These are phyloP conservation scores for Ramphastos sulfuratus DNA, from an alignment of 2,113 vertebrate species.

Conservation along the genomic window DNA sequence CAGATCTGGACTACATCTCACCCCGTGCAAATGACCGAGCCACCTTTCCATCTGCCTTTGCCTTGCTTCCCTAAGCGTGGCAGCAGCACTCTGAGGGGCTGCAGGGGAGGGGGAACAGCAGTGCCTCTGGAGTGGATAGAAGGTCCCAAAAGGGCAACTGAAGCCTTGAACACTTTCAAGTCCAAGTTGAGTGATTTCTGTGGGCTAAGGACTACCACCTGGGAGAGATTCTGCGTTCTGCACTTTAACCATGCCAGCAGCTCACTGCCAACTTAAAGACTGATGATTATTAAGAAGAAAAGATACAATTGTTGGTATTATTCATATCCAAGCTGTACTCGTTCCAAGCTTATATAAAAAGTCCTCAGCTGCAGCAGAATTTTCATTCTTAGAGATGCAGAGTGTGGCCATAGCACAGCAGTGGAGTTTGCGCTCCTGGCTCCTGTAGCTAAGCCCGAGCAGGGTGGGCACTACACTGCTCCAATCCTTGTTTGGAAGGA, in stretches of 20 bases:
- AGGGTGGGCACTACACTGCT: neutral
- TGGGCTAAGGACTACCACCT: neutral
- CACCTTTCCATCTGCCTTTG: neutral
- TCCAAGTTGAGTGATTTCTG: neutral
- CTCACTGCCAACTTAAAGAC: neutral
- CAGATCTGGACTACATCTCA: neutral
- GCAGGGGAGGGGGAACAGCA: rapidly evolving
- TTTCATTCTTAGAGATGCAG: neutral
- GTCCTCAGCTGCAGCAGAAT: neutral
- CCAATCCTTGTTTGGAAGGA: neutral
- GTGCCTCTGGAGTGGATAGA: neutral
- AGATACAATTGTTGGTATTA: neutral
- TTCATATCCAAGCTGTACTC: neutral
- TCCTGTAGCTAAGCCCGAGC: neutral
- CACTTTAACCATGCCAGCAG: neutral
- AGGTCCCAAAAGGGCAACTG: neutral
- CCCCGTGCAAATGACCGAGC: neutral
- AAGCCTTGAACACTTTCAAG: neutral
- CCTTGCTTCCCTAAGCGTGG: rapidly evolving
- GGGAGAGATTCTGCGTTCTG: neutral
- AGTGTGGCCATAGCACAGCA: neutral
- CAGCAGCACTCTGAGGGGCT: neutral
- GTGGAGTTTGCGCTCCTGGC: neutral
- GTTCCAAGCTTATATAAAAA: neutral
- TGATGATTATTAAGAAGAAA: neutral